phyloP scores from a whole-genome alignment of 2,888 invertebrate genomes.

The Spilosoma lubricipeda region DNA sequence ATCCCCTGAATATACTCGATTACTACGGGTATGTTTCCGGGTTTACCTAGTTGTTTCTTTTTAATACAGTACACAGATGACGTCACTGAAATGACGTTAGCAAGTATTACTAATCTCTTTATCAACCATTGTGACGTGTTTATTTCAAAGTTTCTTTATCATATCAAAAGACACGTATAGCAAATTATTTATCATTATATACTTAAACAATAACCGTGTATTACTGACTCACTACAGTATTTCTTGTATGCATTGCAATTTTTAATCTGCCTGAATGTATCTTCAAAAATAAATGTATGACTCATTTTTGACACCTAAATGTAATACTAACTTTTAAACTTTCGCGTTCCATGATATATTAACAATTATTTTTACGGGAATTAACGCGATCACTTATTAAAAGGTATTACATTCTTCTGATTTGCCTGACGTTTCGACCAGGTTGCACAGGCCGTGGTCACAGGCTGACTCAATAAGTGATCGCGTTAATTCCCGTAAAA shows the following conservation, averaged over 20 bases:
- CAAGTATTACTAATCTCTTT: neutral
- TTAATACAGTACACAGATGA: neutral
- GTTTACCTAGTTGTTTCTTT: neutral
- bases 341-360: too few species aligned
- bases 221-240: neutral
- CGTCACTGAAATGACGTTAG: neutral
- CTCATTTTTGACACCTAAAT: neutral
- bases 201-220: neutral
- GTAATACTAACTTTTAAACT: too few species aligned
- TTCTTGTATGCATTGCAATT: neutral
- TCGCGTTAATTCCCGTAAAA: too few species aligned
- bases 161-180: neutral
- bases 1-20: neutral
- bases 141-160: neutral
- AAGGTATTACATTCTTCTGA: too few species aligned
- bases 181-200: neutral
- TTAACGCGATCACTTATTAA: too few species aligned
- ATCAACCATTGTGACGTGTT: neutral
- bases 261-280: neutral
- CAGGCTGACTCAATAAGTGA: too few species aligned
- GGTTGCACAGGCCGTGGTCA: too few species aligned
- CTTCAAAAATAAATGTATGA: neutral
- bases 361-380: too few species aligned
- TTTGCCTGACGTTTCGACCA: too few species aligned
- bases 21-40: neutral